These are phyloP conservation scores for Argyrosomus japonicus DNA, from an alignment of 2,113 vertebrate genomes.

Conservation along the genomic window DNA sequence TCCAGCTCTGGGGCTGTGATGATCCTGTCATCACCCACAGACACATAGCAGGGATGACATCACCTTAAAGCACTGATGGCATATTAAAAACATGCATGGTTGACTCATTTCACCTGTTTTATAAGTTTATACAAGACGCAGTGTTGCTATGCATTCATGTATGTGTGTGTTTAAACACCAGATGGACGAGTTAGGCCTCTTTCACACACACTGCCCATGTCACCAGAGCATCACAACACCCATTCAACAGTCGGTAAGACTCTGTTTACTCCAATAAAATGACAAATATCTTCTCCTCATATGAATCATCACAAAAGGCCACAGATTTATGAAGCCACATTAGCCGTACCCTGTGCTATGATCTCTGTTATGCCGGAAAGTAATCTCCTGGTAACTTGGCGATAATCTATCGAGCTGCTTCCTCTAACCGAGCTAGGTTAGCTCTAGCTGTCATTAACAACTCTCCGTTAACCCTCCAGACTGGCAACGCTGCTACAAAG, in stretches of 20 bases:
- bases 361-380: background rate
- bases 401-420: conserved; percentile 47
- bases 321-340: background rate
- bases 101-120: background rate
- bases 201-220: background rate
- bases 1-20: conserved; percentile 12
- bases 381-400: conserved; percentile 25
- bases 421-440: conserved; percentile 32
- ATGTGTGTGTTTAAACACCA: background rate
- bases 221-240: background rate
- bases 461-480: background rate
- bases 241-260: background rate
- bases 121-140: background rate
- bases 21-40: conserved; percentile 37
- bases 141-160: background rate
- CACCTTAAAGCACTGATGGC: conserved; percentile 7
- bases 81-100: background rate
- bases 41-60: conserved; percentile 41
- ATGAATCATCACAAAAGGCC: background rate
- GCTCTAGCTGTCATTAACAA: conserved; percentile 36
- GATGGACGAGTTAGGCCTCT: background rate
- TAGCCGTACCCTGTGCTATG: background rate
- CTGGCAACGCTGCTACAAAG: background rate
- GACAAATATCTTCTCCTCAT: background rate
- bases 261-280: background rate